Conservation (phyloP, 2,888 invertebrate genomes). For the Nemapogon koenigi region DNA sequence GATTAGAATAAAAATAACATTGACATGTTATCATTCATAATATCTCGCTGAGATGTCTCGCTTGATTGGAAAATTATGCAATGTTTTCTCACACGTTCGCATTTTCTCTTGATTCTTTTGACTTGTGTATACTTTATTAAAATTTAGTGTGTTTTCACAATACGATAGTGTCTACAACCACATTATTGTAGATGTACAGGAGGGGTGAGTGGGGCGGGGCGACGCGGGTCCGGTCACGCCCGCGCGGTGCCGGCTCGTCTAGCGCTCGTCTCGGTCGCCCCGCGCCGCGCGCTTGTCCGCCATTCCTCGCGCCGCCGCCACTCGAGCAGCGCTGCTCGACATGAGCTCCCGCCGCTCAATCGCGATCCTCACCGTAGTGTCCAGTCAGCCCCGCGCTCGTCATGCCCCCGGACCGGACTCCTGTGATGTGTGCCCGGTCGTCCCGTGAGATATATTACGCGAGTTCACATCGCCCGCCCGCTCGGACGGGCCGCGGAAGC, state of each 20-base stretch:
- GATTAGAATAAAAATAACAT: no score
- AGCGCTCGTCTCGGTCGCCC: slow-evolving; percentile 8
- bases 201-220: slow-evolving; percentile 20
- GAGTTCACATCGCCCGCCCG: slow-evolving; percentile 43
- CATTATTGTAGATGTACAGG: no score
- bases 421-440: slow-evolving; percentile 45
- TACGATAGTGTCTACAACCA: no score
- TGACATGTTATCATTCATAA: no score
- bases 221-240: slow-evolving; percentile 21
- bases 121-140: no score
- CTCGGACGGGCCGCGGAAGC: slow-evolving; percentile 31
- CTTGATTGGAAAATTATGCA: no score
- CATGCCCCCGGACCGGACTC: slow-evolving; percentile 47
- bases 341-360: background rate
- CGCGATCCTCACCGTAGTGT: no score
- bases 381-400: slow-evolving; percentile 15
- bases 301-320: no score
- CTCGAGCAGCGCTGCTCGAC: slow-evolving; percentile 8
- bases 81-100: no score
- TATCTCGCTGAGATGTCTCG: no score
- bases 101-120: no score
- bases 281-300: slow-evolving; percentile 28
- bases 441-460: slow-evolving; percentile 46
- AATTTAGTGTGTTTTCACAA: no score
- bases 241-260: slow-evolving; percentile 12